These are phyloP conservation scores for Lepilemur ruficaudatus DNA, from an alignment of 2,797 vertebrate genomes.

Conservation along the genomic window DNA sequence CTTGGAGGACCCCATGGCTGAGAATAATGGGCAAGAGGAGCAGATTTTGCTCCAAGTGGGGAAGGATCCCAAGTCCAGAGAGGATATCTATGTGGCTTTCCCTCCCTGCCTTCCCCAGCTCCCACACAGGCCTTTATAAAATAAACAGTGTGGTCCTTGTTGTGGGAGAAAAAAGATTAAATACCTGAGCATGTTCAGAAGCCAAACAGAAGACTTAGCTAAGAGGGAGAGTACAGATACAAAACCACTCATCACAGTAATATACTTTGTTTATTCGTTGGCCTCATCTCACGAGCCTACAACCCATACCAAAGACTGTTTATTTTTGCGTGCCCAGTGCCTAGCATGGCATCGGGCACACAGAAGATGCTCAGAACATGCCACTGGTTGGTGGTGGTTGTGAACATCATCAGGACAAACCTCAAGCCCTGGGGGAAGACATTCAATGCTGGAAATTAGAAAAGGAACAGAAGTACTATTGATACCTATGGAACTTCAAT, in stretches of 20 bases:
- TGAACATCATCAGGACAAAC: neutral
- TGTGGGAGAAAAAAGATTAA: neutral
- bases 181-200: neutral
- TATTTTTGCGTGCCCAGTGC: neutral
- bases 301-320: neutral
- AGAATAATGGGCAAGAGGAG: neutral
- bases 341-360: neutral
- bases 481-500: neutral
- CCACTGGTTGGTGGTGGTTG: neutral
- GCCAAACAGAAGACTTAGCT: neutral
- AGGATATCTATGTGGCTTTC: neutral
- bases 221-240: neutral
- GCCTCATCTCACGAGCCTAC: neutral
- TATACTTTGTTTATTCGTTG: neutral
- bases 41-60: neutral
- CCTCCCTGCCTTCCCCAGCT: neutral
- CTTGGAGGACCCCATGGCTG: neutral
- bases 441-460: neutral
- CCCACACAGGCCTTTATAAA: slow-evolving; percentile 74
- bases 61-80: neutral
- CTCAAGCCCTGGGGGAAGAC: neutral
- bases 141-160: slow-evolving; percentile 73
- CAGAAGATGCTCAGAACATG: neutral
- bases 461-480: neutral
- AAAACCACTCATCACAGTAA: neutral